Base-by-base conservation (phyloP, 2,888 invertebrate genomes). In the Andrena dorsata region DNA sequence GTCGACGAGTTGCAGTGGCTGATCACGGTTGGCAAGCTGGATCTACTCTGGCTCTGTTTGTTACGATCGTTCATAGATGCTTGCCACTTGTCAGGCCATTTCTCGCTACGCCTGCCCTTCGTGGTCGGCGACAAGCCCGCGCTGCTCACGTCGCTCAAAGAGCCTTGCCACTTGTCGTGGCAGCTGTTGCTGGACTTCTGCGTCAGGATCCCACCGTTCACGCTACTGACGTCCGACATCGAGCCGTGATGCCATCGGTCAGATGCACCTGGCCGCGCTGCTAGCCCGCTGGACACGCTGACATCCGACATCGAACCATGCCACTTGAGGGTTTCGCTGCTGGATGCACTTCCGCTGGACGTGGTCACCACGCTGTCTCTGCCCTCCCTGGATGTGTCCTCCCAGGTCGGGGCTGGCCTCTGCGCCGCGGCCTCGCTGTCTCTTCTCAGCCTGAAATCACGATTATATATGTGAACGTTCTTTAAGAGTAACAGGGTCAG, bases 261-360 rank as follows among this genome's bases (percentile, higher is more conserved):
- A 8, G 90, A 73, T 2, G 85, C 64, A 0, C 84, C 84, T 10
- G 89, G 88, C 0, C 88, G 86, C 8, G 89, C 88, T 2, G 93
- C 93, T 68, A 93, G 85, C 3, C 93, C 94, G 66, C 94, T 94
- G 35, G 94, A 93, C 6, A 95, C 94, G 86, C 95, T 95, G 47
- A 95, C 94, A 86, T 95, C 95, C 72, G 95, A 95, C 90, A 95
- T 94, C 0, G 95, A 95, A 13, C 95, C 95, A 90, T 97, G 96
- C 97, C 97, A 97, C 94, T 97, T 97, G 7, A 97, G 94, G 2
- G 97, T 97, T 92, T 97, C 97, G 90, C 96, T 96, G 71, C 97
- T 97, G 47, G 95, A 95, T n/a, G 95, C 96, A 89, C 95, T 95
- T 63, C 95, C 95, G 89, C 95, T 95, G 2, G 95, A 95, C 0